Evolutionary conservation across 1,140 invertebrate genomes (phyloP), one percentile per base, ranked within the genome.

Genomic region (Pogonomyrmex barbatus): DNA sequence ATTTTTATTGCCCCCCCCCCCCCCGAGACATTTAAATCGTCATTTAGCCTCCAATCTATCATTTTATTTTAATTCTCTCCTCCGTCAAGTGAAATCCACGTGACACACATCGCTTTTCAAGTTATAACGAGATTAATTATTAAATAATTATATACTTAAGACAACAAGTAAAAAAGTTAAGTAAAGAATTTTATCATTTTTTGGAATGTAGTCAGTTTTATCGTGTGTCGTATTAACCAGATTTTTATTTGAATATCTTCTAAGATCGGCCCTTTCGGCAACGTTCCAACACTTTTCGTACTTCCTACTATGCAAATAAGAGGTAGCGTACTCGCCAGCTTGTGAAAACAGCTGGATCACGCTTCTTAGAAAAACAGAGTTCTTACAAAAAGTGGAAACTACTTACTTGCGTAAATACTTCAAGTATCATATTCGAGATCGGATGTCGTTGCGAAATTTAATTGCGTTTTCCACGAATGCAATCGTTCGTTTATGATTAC

Each of bases 281-380:
- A 24, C 2, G 12, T 56, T 33, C 10, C 24, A 2, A 14, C 33
- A 4, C 3, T 76, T 62, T 79, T 33, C 17, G 1, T 17, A 5
- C 42, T 62, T n/a, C 10, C 12, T 50, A 47, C 42, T 54, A 47
- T 10, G 36, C 12, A 56, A 85, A 67, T 78, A 78, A 85, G 47
- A 45, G 47, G 17, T 14, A 14, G 17, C 30, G 30, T n/a, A 17
- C 17, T 42, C 9, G n/a, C n/a, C n/a, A 58, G 36, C 52, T 14
- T 50, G 42, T 14, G 60, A 78, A 65, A 78, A 78, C 17, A 78
- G 33, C 36, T 58, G 36, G 36, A 6, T 85, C 47, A 2, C 9
- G 30, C 5, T 5, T 0, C 10, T 36, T 3, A 36, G 14, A 67
- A 67, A 30, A 79, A 79, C 17, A 63, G 2, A 47, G n/a, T 14